A percentile compares a stretch with the other conserved stretches of the same genome.
These are phyloP conservation scores for Ploceus nigricollis DNA, from an alignment of 2,113 vertebrate genomes.

Conservation along the genomic window DNA sequence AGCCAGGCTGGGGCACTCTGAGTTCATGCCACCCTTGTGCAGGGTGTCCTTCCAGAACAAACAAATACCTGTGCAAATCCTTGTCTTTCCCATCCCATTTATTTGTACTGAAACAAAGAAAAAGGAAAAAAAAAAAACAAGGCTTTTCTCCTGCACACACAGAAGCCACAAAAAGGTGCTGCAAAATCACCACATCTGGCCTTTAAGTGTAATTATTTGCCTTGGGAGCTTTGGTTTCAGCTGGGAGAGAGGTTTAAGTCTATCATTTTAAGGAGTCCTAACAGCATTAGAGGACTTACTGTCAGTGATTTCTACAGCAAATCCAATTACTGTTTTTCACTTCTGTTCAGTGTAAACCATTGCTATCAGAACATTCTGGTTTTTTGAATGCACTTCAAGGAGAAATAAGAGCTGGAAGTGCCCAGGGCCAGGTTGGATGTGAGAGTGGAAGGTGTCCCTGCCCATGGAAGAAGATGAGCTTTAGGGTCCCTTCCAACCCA, in stretches of 20 bases:
- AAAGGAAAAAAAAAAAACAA: not conserved
- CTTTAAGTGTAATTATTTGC: not conserved
- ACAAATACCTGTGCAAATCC: not conserved
- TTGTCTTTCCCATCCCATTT: not conserved
- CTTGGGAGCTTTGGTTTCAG: not conserved
- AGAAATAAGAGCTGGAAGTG: not conserved
- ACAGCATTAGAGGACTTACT: not conserved
- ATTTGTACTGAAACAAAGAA: not conserved
- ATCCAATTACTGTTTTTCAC: not conserved
- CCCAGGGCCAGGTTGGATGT: not conserved
- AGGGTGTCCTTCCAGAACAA: conserved; percentile 5
- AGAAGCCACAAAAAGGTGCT: not conserved
- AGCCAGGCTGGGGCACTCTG: not conserved
- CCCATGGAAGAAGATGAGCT: not conserved
- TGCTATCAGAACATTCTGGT: not conserved
- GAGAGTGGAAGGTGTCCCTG: not conserved
- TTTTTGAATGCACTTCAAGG: not conserved
- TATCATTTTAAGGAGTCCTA: not conserved
- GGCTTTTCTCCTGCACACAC: not conserved
- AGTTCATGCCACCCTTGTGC: not conserved
- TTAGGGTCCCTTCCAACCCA: not conserved
- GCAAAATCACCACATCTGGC: not conserved
- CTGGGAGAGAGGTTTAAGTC: not conserved
- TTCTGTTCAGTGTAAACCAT: not conserved
- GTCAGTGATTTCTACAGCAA: not conserved